Conservation (phyloP, 2,888 invertebrate genomes). For the Corythucha ciliata region DNA sequence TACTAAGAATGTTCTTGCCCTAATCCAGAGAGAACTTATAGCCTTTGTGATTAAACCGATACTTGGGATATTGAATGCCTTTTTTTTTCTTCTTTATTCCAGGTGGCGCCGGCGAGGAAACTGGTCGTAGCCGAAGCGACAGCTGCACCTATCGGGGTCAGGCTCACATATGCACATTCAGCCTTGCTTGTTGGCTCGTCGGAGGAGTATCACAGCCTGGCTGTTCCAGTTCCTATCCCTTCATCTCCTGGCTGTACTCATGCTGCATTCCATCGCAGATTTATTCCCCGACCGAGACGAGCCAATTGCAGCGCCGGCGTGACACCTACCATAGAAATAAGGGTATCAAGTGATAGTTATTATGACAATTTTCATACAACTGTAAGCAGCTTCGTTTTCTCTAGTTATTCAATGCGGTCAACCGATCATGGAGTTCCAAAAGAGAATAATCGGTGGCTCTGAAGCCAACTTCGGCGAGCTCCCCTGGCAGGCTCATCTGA, state of each 20-base stretch:
- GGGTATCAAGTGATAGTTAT: not conserved
- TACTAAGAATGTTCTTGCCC: no score
- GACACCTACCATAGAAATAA: not conserved
- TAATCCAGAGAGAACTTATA: no score
- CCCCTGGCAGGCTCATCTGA: conserved; percentile 78
- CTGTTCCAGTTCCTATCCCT: conserved; percentile 16
- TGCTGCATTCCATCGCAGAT: conserved; percentile 20
- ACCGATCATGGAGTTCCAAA: conserved; percentile 52
- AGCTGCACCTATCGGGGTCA: conserved; percentile 18
- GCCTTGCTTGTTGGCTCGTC: conserved; percentile 64
- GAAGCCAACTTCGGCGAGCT: conserved; percentile 68
- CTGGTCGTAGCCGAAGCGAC: conserved; percentile 6
- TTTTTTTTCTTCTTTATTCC: no score
- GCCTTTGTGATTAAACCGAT: no score
- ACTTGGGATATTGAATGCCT: no score
- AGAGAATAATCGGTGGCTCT: conserved; percentile 71
- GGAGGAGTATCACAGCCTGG: conserved; percentile 46
- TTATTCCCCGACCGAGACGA: no score
- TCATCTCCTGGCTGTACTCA: conserved; percentile 29
- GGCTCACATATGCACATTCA: conserved; percentile 49
- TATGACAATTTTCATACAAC: not conserved
- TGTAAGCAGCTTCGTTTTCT: no score
- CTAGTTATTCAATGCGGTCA: conserved; percentile 53
- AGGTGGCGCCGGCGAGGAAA: conserved; percentile 19
- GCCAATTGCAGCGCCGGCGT: no score